Evolutionary conservation across 2,113 vertebrate species (phyloP).

Genomic region (Barbus barbus): DNA sequence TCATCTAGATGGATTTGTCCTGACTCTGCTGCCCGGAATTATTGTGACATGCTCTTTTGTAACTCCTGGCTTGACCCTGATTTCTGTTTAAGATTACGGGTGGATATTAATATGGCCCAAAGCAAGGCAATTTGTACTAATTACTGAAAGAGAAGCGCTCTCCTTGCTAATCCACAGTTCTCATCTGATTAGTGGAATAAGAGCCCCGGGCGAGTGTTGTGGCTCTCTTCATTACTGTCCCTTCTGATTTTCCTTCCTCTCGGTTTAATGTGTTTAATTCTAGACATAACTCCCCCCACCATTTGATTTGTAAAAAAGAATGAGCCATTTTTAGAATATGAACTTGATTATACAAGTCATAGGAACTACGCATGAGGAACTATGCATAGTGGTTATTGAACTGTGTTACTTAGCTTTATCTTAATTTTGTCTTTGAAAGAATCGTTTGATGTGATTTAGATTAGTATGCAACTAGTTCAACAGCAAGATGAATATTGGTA

Average conservation of each 20-base stretch:
- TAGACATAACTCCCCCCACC: constrained; percentile 53
- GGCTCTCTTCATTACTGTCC: constrained; percentile 66
- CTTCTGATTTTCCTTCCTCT: constrained; percentile 50
- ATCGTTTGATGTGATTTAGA: neutral
- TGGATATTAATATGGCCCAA: constrained; percentile 44
- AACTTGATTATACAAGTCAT: constrained; percentile 59
- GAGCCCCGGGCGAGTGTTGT: constrained; percentile 49
- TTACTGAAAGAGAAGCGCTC: constrained; percentile 51
- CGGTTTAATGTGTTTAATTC: constrained; percentile 53
- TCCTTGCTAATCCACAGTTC: constrained; percentile 56
- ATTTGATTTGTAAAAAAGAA: constrained; percentile 58
- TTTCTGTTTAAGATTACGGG: constrained; percentile 48
- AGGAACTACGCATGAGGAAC: constrained; percentile 39
- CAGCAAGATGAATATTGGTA: neutral
- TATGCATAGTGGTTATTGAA: constrained; percentile 28
- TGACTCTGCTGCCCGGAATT: constrained; percentile 9
- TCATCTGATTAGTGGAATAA: constrained; percentile 64
- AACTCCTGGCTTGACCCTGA: constrained; percentile 50
- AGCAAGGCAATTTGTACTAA: constrained; percentile 60
- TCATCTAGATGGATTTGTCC: constrained; percentile 23
- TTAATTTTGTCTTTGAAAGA: neutral
- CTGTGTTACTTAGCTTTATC: neutral
- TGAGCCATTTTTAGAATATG: constrained; percentile 53
- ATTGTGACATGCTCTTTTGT: constrained; percentile 56
- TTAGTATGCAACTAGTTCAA: neutral